A percentile compares a stretch with the other conserved stretches of the same genome.
These are phyloP conservation scores for Halisarca cf. caerulea DNA, from an alignment of 37 sponge, comb jelly and placozoan species.

Conservation along the genomic window DNA sequence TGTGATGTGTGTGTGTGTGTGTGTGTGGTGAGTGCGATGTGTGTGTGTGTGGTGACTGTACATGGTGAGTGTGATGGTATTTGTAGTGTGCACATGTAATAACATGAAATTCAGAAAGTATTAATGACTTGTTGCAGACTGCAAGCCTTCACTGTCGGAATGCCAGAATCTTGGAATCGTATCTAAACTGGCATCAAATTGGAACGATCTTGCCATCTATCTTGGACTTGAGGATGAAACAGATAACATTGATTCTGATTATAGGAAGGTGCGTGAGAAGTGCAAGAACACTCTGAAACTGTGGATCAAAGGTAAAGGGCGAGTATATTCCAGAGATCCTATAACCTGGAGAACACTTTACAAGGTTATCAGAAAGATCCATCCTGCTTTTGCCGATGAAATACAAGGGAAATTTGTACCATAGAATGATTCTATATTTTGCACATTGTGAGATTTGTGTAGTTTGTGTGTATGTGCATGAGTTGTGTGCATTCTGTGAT, in stretches of 20 bases:
- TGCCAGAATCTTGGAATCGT: neutral
- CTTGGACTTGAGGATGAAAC: neutral
- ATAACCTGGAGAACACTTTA: neutral
- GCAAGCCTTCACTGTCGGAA: neutral
- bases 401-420: neutral
- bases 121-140: no score
- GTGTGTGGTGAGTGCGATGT: no score
- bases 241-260: neutral
- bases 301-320: slow-evolving; percentile 13
- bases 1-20: no score
- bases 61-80: no score
- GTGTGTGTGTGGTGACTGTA: no score
- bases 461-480: no score
- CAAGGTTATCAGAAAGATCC: neutral
- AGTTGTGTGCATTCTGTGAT: no score
- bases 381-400: slow-evolving; percentile 7
- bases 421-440: no score
- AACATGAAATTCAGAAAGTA: no score
- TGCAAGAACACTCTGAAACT: neutral
- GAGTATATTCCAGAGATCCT: neutral
- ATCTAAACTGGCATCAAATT: slow-evolving; percentile 1
- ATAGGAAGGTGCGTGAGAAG: neutral
- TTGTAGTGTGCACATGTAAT: no score
- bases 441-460: no score
- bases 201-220: neutral